Base-by-base conservation (phyloP, 2,888 invertebrate species). In the Vesta saturnalis region DNA sequence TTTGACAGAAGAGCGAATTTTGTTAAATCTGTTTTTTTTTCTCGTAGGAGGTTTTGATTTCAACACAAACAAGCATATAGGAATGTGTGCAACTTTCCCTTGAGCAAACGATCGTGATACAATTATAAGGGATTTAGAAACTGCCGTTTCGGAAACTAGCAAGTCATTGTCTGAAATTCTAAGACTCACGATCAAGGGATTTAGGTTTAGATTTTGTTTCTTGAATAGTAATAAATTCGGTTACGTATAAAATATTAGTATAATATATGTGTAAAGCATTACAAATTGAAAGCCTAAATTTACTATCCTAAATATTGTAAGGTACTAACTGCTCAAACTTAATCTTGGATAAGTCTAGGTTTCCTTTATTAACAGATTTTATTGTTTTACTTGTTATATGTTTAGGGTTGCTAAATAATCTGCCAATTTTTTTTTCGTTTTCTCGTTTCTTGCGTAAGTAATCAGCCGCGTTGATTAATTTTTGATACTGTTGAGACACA, bases 401-500 rank as follows among this genome's bases (percentile, higher is more conserved):
- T 5, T 16, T 47, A 5, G 14, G 18, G 8, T 47, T 18, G 10
- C 80, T 80, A 67, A 78, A 82, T 6, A 79, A 63, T 61, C 78
- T 73, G 3, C 76, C 81, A 19, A 82, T 73, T 19, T 76, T 74
- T 57, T 78, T 73, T 22, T 78, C 77, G 49, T 75, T 78, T 52
- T 80, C 77, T 23, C 80, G 68, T 71, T 80, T 82, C 49, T 75
- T 67, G 52, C 79, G 71, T 21, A 77, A 66, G 15, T 66, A 73
- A 59, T 76, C 74, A 1, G 77, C 78, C 1, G 82, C 78, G 64
- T 78, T 73, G 18, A 77, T 68, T 59, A 83, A 73, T 70, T 78
- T 80, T 67, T 76, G 77, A 63, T 80, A 82, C 58, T 79, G 74
- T 49, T 75, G 72, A 14, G 80, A 77, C 0, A 70, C 69, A n/a